Base-by-base conservation (phyloP, 2,888 invertebrate species). In the Hetaerina titia region DNA sequence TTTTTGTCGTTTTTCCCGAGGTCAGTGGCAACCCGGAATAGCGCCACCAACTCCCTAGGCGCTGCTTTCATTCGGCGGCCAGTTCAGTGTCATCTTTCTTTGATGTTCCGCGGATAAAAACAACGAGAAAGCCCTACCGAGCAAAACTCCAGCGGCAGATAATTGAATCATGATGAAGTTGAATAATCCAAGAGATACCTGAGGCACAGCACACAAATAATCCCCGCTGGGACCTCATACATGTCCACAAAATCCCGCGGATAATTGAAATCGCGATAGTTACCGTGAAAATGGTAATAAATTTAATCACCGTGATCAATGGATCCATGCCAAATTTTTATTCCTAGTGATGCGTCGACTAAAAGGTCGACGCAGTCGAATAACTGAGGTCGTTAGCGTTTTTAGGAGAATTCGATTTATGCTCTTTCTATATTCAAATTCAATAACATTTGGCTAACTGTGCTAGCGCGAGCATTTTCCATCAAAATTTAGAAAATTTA, bases 131-230 rank as follows among this genome's bases (percentile, higher is more conserved):
- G 74, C 25, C 1, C n/a, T 74, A 6, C 74, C 4, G 74, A 74
- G 74, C n/a, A 74, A n/a, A 8, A 74, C 25, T 74, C 74, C 25
- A 7, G n/a, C n/a, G 25, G 25, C 81, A 31, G 81, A 81, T 81
- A 81, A 81, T 81, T 81, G 81, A 81, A 81, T 81, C 31, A 81
- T 81, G 81, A 81, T 81, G 8, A 15, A 31, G 81, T 31, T 81
- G 81, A 25, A 81, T 81, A 81, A 31, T 31, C 25, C 81, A 81
- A 69, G 31, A 31, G 69, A 81, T 31, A 31, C 31, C 31, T 25
- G 31, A 19, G 22, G 19, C 69, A 15, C 69, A 60, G 60, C 0
- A 19, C 8, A 69, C 17, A 69, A 69, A n/a, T n/a, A n/a, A 69
- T 69, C 69, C 69, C 22, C 69, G 2, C 5, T 8, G 69, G n/a